A percentile compares a stretch with the other conserved stretches of the same genome.
These are phyloP conservation scores for Entomyzon cyanotis DNA, from an alignment of 2,113 vertebrate species.

Conservation along the genomic window DNA sequence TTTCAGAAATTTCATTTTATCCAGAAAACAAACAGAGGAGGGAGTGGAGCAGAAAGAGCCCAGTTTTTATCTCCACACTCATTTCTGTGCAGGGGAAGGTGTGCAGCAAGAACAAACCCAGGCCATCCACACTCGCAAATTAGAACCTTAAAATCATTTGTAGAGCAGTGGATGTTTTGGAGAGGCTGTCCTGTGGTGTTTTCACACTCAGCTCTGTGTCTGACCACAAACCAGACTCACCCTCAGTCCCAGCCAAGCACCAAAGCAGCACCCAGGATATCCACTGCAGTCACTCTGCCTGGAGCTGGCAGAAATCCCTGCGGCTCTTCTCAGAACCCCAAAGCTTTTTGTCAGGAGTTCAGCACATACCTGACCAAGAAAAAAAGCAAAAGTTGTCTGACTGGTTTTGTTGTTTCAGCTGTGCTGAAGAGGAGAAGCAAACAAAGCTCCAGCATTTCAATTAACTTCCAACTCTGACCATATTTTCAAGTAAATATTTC, in stretches of 20 bases:
- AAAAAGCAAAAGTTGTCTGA: constrained; percentile 25
- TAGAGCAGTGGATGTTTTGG: not conserved
- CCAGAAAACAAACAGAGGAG: not conserved
- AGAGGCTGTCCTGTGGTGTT: not conserved
- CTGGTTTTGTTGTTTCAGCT: constrained; percentile 68
- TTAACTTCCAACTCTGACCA: not conserved
- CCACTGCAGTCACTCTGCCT: not conserved
- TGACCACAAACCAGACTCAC: not conserved
- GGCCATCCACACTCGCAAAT: not conserved
- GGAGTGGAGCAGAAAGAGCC: not conserved
- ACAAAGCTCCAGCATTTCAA: constrained; percentile 51
- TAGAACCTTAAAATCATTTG: not conserved
- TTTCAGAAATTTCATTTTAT: constrained; percentile 13
- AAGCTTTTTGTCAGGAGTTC: constrained; percentile 39
- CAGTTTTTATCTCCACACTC: not conserved
- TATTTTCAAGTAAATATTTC: constrained; percentile 62
- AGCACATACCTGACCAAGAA: constrained; percentile 24
- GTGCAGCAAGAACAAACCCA: not conserved
- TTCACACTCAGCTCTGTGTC: not conserved
- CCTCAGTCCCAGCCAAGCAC: not conserved
- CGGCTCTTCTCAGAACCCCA: constrained; percentile 4
- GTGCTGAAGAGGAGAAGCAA: constrained; percentile 15
- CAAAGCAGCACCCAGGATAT: not conserved
- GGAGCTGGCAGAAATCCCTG: not conserved
- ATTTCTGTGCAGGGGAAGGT: not conserved